A percentile compares a stretch with the other conserved stretches of the same genome.
These are phyloP conservation scores for Lagorchestes hirsutus DNA, from an alignment of 2,797 vertebrate species.

Conservation along the genomic window DNA sequence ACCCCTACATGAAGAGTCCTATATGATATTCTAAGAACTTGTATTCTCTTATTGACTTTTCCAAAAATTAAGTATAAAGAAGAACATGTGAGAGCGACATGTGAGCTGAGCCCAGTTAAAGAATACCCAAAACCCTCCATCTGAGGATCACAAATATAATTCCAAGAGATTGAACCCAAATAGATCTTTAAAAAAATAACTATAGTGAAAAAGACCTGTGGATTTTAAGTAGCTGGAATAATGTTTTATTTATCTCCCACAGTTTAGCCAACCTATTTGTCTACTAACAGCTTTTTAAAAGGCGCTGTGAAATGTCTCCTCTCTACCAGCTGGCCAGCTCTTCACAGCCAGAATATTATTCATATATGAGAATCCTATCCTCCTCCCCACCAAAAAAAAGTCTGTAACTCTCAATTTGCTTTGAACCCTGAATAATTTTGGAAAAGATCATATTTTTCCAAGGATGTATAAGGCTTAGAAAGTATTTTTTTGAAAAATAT, in stretches of 20 bases:
- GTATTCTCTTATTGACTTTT: not conserved
- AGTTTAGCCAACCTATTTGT: not conserved
- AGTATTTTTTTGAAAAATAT: not conserved
- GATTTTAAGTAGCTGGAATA: not conserved
- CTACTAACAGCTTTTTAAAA: not conserved
- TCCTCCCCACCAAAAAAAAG: not conserved
- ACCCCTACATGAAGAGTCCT: not conserved
- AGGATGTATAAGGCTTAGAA: not conserved
- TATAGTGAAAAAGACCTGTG: not conserved
- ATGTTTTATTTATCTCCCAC: not conserved
- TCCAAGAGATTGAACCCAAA: not conserved
- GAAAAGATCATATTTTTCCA: conserved; percentile 13
- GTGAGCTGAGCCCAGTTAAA: not conserved
- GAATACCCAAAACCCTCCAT: not conserved
- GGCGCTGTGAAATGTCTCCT: not conserved
- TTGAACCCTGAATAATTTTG: not conserved
- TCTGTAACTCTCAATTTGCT: not conserved
- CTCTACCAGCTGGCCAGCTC: not conserved
- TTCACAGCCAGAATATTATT: not conserved
- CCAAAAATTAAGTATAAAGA: not conserved
- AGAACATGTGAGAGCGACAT: not conserved
- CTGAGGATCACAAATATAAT: not conserved
- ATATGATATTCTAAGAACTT: not conserved
- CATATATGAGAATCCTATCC: not conserved
- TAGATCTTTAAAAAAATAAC: not conserved